Conservation (phyloP, 2,113 vertebrate species). For the Sminthopsis crassicaudata region DNA sequence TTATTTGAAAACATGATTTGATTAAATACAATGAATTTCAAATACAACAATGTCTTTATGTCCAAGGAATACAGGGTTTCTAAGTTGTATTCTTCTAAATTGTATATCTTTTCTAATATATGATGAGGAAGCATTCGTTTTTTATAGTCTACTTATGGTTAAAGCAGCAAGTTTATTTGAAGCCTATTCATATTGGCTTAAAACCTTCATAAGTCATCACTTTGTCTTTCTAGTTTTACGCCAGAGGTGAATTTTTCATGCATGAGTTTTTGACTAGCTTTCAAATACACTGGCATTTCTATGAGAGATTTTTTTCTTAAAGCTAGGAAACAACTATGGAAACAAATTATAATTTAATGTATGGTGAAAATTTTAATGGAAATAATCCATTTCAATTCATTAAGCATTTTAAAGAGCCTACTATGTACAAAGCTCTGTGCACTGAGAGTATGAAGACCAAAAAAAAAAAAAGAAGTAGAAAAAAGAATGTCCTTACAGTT, state of each 20-base stretch:
- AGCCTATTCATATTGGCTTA: slow-evolving; percentile 21
- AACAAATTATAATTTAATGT: slow-evolving; percentile 4
- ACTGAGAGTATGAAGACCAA: neutral
- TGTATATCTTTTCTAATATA: slow-evolving; percentile 25
- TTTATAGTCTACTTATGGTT: neutral
- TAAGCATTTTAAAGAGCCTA: neutral
- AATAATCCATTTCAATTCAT: neutral
- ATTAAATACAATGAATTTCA: no score
- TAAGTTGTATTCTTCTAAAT: no score
- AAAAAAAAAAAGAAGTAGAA: neutral
- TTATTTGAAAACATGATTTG: neutral
- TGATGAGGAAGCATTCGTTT: slow-evolving; percentile 1
- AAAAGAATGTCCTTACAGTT: neutral
- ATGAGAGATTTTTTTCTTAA: slow-evolving; percentile 11
- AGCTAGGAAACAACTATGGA: slow-evolving; percentile 33
- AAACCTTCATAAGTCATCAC: neutral
- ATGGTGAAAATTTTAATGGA: neutral
- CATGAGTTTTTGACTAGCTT: neutral
- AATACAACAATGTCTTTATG: no score
- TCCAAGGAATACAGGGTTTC: neutral
- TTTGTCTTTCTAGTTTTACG: slow-evolving; percentile 22
- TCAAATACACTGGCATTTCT: neutral
- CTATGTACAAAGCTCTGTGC: neutral
- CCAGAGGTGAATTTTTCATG: slow-evolving; percentile 7
- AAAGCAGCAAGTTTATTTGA: slow-evolving; percentile 16